A percentile compares a stretch with the other conserved stretches of the same genome.
These are phyloP conservation scores for Drosophila planitibia DNA, from an alignment of 2,888 invertebrate species.

Conservation along the genomic window DNA sequence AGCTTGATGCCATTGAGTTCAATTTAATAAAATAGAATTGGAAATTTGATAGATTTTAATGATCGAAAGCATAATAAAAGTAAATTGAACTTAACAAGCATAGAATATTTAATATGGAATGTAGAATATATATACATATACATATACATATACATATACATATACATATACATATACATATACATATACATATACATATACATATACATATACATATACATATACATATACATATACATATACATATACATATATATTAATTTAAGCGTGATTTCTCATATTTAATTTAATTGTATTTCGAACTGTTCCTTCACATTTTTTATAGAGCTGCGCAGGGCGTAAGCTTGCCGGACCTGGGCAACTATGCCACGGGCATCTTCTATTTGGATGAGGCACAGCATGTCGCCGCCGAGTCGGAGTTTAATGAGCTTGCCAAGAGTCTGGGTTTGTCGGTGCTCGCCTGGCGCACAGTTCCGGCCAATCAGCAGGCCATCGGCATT, in stretches of 20 bases:
- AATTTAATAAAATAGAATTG: neutral
- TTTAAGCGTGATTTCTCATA: neutral
- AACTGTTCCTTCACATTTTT: neutral
- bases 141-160: neutral
- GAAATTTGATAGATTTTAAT: neutral
- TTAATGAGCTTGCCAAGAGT: slow-evolving; percentile 92
- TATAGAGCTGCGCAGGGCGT: slow-evolving; percentile 92
- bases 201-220: neutral
- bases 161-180: neutral
- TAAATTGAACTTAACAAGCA: neutral
- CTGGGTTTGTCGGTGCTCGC: slow-evolving; percentile 93
- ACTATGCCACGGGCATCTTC: slow-evolving; percentile 98
- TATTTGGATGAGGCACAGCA: slow-evolving; percentile 95
- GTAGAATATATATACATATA: neutral
- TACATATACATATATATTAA: neutral
- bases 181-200: neutral
- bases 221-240: neutral
- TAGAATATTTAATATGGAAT: neutral
- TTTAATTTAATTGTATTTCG: neutral
- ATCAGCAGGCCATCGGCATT: slow-evolving; percentile 93
- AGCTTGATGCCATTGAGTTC: neutral
- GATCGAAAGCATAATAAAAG: neutral
- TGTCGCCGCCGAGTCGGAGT: slow-evolving; percentile 92
- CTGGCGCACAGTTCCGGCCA: slow-evolving; percentile 97
- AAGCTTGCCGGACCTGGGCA: slow-evolving; percentile 93